Percentiles rank a stretch among this genome's conserved stretches.
Evolutionary conservation across 2,888 invertebrate species (phyloP).

Genomic region (Drosophila atroscutellata): DNA sequence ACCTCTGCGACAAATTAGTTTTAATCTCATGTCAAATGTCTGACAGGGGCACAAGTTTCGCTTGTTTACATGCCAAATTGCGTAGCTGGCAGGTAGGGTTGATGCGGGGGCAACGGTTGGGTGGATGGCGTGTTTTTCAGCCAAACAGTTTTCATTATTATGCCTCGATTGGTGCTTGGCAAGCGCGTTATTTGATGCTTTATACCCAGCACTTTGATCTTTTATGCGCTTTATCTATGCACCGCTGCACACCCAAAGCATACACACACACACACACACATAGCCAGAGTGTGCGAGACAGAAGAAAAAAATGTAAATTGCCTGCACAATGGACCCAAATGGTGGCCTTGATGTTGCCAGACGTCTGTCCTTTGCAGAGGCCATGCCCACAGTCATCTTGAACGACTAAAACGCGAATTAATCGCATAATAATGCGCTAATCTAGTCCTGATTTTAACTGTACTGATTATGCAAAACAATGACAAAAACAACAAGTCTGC

Average conservation of each 20-base stretch:
- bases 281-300: not conserved
- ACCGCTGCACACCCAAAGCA: constrained; percentile 29
- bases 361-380: constrained; percentile 45
- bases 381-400: constrained; percentile 24
- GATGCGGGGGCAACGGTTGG: not conserved
- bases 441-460: constrained; percentile 63
- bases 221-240: constrained; percentile 74
- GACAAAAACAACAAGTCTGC: constrained; percentile 6
- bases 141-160: constrained; percentile 73
- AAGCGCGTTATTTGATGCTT: constrained; percentile 72
- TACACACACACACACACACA: constrained; percentile 5
- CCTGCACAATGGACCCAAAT: constrained; percentile 56
- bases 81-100: not conserved
- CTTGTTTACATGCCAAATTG: constrained; percentile 52
- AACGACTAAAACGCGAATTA: constrained; percentile 44
- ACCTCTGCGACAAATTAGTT: constrained; percentile 45
- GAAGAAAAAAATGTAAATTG: constrained; percentile 33
- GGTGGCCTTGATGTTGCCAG: constrained; percentile 61
- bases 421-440: constrained; percentile 64
- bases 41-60: constrained; percentile 50
- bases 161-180: constrained; percentile 72
- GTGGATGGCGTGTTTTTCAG: not conserved
- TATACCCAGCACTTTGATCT: constrained; percentile 73
- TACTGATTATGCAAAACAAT: constrained; percentile 59
- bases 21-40: constrained; percentile 74